phyloP scores from a whole-genome alignment of 2,888 invertebrate species.

The Odontothrips loti region DNA sequence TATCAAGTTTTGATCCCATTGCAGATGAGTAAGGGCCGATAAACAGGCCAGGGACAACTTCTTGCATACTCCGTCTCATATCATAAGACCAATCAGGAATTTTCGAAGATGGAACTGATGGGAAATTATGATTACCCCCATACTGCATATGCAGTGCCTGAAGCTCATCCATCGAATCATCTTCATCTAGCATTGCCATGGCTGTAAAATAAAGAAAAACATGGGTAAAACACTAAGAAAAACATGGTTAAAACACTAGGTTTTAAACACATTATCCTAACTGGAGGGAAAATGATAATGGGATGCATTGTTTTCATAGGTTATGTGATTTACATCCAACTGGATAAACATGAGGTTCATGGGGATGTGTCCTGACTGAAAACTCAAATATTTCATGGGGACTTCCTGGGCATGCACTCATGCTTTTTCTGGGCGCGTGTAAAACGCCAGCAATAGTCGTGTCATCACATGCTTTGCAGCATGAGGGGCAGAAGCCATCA shows the following conservation, averaged over 20 bases:
- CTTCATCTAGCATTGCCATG: neutral
- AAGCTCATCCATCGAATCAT: neutral
- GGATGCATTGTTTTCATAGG: too few relatives aligned
- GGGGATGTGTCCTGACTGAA: too few relatives aligned
- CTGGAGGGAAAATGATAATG: neutral
- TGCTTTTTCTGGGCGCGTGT: too few relatives aligned
- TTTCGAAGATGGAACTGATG: neutral
- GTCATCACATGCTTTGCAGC: too few relatives aligned
- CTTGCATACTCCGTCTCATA: slow-evolving; percentile 53
- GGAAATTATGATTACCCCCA: neutral
- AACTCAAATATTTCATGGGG: too few relatives aligned
- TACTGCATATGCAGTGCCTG: neutral
- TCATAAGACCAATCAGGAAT: slow-evolving; percentile 44
- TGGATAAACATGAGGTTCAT: too few relatives aligned
- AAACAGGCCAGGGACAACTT: slow-evolving; percentile 61
- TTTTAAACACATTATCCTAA: too few relatives aligned
- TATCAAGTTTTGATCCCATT: slow-evolving; percentile 53
- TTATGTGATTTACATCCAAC: too few relatives aligned
- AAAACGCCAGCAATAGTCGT: too few relatives aligned
- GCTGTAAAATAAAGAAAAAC: neutral
- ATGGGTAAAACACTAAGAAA: neutral
- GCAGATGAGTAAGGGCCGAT: slow-evolving; percentile 63
- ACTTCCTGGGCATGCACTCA: too few relatives aligned
- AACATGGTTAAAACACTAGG: neutral
- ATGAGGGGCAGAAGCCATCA: too few relatives aligned